Evolutionary conservation across 1,140 invertebrate species (phyloP).

Genomic region (Stenopsyche tienmushanensis): DNA sequence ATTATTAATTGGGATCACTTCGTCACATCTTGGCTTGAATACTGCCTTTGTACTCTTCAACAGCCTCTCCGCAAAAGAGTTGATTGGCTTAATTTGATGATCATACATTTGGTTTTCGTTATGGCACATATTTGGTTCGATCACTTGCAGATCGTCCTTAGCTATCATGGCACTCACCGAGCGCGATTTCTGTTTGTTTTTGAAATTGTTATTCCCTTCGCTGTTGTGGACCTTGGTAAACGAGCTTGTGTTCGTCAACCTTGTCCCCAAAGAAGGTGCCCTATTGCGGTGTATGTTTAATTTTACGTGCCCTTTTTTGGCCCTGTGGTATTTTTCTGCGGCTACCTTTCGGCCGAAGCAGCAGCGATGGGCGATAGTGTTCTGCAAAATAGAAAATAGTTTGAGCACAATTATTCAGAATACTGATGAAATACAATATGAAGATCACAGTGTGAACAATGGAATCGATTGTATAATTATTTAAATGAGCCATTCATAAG

Average conservation of each 20-base stretch:
- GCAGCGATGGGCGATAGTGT: conserved; percentile 34
- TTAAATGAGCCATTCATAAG: background rate
- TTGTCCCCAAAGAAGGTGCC: conserved; percentile 2
- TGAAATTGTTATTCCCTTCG: conserved; percentile 29
- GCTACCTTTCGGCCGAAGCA: conserved; percentile 12
- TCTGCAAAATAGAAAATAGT: conserved; percentile 33
- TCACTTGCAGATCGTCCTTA: background rate
- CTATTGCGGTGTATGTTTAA: conserved; percentile 6
- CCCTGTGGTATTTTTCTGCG: background rate
- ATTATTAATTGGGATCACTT: background rate
- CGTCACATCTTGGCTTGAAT: conserved; percentile 27
- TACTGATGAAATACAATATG: background rate
- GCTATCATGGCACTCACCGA: conserved; percentile 20
- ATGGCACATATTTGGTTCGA: conserved; percentile 6
- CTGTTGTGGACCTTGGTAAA: background rate
- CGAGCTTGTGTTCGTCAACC: conserved; percentile 15
- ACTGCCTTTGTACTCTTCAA: conserved; percentile 22
- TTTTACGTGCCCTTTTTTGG: background rate
- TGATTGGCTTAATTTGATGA: background rate
- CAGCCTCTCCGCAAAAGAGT: conserved; percentile 16
- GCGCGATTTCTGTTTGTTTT: conserved; percentile 9
- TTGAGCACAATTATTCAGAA: conserved; percentile 1
- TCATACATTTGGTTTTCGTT: background rate
- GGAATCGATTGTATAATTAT: background rate
- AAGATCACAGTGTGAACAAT: no score